A percentile compares a stretch with the other conserved stretches of the same genome.
These are phyloP conservation scores for Chelidonichthys spinosus DNA, from an alignment of 2,797 vertebrate species.

Conservation along the genomic window DNA sequence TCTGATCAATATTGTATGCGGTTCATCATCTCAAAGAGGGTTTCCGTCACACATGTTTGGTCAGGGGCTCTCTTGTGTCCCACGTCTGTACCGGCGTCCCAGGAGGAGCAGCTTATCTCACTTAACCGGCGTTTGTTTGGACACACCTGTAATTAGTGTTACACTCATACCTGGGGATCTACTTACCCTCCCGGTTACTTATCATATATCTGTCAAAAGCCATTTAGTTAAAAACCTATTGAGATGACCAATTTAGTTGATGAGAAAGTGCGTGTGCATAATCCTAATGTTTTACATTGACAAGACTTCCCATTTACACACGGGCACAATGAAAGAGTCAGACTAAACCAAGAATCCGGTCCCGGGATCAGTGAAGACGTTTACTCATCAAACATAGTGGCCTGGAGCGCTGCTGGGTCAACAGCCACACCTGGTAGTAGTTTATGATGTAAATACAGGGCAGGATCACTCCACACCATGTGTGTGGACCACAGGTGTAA, in stretches of 20 bases:
- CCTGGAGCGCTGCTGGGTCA: background rate
- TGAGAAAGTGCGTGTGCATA: background rate
- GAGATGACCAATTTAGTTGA: background rate
- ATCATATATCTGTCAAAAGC: constrained; percentile 17
- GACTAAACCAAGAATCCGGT: background rate
- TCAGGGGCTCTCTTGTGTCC: constrained; percentile 21
- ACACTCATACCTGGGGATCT: constrained; percentile 39
- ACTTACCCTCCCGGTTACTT: constrained; percentile 31
- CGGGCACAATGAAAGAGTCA: background rate
- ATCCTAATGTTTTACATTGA: background rate
- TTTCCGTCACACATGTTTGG: constrained; percentile 41
- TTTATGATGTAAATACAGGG: constrained; percentile 52
- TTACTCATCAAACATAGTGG: background rate
- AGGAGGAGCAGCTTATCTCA: constrained; percentile 36
- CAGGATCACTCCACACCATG: background rate
- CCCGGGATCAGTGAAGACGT: background rate
- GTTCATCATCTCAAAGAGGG: constrained; percentile 43
- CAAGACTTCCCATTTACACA: background rate
- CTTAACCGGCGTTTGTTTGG: constrained; percentile 44
- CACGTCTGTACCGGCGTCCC: background rate
- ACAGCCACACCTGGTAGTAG: constrained; percentile 17
- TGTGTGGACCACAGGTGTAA: background rate
- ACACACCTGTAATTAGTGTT: constrained; percentile 68
- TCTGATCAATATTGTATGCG: constrained; percentile 68
- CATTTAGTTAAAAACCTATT: background rate